A percentile compares a stretch with the other conserved stretches of the same genome.
Conservation (phyloP, 2,113 vertebrate genomes). For the Salvelinus sp. region DNA sequence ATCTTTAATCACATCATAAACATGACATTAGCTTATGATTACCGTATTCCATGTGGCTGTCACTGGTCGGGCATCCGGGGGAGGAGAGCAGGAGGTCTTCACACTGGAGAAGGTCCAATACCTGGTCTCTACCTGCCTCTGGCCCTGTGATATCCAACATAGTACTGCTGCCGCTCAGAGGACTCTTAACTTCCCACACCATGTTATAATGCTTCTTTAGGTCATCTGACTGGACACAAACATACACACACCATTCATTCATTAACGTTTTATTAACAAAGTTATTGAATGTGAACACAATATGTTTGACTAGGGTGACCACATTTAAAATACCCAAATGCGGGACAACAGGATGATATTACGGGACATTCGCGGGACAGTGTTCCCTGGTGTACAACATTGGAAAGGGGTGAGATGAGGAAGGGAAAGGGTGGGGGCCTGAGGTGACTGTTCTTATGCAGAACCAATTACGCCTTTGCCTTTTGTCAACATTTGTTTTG, state of each 20-base stretch:
- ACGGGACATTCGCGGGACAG: no score
- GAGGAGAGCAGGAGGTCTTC: constrained; percentile 87
- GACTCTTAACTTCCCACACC: constrained; percentile 93
- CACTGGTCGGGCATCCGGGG: constrained; percentile 81
- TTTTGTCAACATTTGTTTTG: background rate
- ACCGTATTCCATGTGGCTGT: constrained; percentile 94
- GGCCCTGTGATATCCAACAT: constrained; percentile 51
- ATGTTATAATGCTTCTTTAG: constrained; percentile 82
- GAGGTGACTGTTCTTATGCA: no score
- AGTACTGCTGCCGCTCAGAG: constrained; percentile 44
- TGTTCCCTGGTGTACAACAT: background rate
- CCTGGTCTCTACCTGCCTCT: constrained; percentile 74
- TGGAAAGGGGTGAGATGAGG: no score
- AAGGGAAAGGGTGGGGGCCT: no score
- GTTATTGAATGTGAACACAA: background rate
- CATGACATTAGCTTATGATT: constrained; percentile 41
- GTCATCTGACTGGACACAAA: constrained; percentile 68
- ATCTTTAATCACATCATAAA: background rate
- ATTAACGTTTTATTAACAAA: background rate
- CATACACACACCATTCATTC: constrained; percentile 7
- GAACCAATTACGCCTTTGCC: no score
- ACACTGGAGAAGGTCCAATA: constrained; percentile 84
- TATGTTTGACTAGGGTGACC: no score
- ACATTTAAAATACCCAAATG: no score
- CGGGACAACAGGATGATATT: no score